Conservation (phyloP, 2,113 vertebrate species). For the Takifugu bimaculatus region DNA sequence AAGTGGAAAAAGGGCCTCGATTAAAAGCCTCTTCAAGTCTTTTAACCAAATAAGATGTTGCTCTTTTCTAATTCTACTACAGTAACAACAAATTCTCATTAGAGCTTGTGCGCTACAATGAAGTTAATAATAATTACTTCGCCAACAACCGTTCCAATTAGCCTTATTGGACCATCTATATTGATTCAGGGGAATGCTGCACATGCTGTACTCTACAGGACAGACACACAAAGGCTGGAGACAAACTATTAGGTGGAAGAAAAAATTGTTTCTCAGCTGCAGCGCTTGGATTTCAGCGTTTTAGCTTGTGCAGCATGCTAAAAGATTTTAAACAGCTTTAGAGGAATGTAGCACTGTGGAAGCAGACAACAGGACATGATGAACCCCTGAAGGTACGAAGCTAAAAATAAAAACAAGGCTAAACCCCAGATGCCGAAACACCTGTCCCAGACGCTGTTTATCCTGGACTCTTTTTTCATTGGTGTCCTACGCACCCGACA, state of each 20-base stretch:
- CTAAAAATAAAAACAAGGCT: slow-evolving; percentile 74
- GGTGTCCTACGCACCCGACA: slow-evolving; percentile 7
- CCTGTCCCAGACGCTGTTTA: slow-evolving; percentile 50
- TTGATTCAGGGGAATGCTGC: slow-evolving; percentile 25
- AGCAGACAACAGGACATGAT: slow-evolving; percentile 51
- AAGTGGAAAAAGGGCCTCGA: slow-evolving; percentile 24
- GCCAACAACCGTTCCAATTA: slow-evolving; percentile 12
- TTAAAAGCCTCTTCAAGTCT: slow-evolving; percentile 29
- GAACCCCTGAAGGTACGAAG: slow-evolving; percentile 56
- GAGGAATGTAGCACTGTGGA: slow-evolving; percentile 41
- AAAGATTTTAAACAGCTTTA: slow-evolving; percentile 4
- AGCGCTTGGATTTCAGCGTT: neutral
- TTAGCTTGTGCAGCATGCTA: neutral
- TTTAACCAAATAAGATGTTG: slow-evolving; percentile 18
- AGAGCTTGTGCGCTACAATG: slow-evolving; percentile 23
- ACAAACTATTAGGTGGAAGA: neutral
- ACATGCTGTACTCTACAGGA: slow-evolving; percentile 14
- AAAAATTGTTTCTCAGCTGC: neutral
- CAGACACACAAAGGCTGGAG: neutral
- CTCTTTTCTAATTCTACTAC: slow-evolving; percentile 4
- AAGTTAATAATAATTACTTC: slow-evolving; percentile 14
- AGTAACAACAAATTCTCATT: slow-evolving; percentile 34
- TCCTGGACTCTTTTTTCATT: slow-evolving; percentile 26
- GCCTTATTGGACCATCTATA: slow-evolving; percentile 45
- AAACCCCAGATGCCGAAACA: slow-evolving; percentile 62